A percentile compares a stretch with the other conserved stretches of the same genome.
Evolutionary conservation across 2,113 vertebrate species (phyloP).

Genomic region (Condylura cristata): DNA sequence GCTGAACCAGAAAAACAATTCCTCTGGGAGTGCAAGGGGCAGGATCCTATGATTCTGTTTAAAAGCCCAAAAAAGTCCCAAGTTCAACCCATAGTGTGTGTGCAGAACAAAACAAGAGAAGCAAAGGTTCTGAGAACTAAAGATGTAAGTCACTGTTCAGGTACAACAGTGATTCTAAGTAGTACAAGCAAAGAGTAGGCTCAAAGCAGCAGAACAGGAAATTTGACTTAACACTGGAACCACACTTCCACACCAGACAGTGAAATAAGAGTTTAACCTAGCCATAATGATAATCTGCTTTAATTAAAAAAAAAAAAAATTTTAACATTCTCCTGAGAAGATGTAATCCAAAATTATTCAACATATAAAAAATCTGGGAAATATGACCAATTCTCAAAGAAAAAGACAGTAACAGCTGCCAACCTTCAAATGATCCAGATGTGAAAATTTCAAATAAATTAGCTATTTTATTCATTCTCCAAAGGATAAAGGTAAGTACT

Average conservation of each 20-base stretch:
- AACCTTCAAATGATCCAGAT: background rate
- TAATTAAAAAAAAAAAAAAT: background rate
- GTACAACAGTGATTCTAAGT: background rate
- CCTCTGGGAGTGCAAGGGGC: background rate
- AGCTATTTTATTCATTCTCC: background rate
- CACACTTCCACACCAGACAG: too few species aligned
- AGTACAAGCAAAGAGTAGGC: rapidly evolving
- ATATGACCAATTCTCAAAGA: background rate
- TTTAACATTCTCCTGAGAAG: background rate
- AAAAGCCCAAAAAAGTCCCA: background rate
- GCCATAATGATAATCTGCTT: background rate
- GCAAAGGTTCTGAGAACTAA: background rate
- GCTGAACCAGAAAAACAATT: background rate
- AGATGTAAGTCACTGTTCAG: background rate
- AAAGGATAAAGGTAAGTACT: background rate
- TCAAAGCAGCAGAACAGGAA: background rate
- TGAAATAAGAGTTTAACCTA: background rate
- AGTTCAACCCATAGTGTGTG: background rate
- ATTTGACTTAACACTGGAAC: background rate
- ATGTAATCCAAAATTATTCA: background rate
- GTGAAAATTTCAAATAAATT: background rate
- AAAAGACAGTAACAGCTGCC: background rate
- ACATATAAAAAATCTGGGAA: background rate
- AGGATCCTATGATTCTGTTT: background rate
- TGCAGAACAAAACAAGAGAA: background rate